Evolutionary conservation across 2,113 vertebrate species (phyloP).

Genomic region (Eulemur macaco): DNA sequence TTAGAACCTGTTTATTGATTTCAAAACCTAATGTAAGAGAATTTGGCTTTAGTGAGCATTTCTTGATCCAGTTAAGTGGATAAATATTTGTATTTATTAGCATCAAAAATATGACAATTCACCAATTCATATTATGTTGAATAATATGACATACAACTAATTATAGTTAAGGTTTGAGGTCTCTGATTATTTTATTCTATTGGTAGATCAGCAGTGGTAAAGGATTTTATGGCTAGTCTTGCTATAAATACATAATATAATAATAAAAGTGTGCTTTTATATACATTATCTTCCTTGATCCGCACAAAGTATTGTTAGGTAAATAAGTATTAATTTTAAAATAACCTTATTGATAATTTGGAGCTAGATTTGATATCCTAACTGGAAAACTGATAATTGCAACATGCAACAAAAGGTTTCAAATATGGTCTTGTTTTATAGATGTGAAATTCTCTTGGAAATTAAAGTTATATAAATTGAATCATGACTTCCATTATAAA

Average conservation of each 20-base stretch:
- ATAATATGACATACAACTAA: background rate
- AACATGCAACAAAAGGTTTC: background rate
- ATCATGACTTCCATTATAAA: slow-evolving; percentile 17
- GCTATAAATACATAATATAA: background rate
- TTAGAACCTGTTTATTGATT: slow-evolving; percentile 29
- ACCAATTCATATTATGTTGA: background rate
- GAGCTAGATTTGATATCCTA: background rate
- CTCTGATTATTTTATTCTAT: background rate
- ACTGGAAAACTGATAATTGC: slow-evolving; percentile 10
- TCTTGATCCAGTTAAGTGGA: background rate
- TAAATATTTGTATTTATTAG: slow-evolving; percentile 20
- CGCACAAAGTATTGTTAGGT: background rate
- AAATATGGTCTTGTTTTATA: slow-evolving; percentile 10
- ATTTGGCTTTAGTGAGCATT: background rate
- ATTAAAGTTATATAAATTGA: slow-evolving; percentile 9
- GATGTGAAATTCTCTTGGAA: background rate
- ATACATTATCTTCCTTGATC: background rate
- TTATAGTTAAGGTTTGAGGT: background rate
- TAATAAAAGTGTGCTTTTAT: background rate
- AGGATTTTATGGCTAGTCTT: background rate
- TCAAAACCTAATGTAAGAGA: background rate
- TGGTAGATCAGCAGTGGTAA: background rate
- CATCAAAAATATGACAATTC: background rate
- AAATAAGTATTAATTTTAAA: slow-evolving; percentile 1
- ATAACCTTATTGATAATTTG: slow-evolving; percentile 4